Percentiles rank a stretch among this genome's conserved stretches.
These are phyloP conservation scores for Zeugodacus cucurbitae DNA, from an alignment of 1,140 invertebrate genomes.

Conservation along the genomic window DNA sequence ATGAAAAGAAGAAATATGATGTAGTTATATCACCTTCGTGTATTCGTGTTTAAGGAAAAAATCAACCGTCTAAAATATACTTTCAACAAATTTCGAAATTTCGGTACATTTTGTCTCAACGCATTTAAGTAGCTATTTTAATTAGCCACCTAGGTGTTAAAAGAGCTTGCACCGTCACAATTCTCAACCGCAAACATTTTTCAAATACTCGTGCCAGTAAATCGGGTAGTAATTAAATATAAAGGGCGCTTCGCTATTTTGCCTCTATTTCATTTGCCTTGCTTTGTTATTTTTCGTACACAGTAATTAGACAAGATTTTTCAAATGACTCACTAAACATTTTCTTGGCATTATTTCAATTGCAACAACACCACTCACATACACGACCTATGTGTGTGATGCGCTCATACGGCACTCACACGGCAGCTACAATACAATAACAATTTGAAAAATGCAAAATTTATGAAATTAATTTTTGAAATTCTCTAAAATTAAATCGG, in stretches of 20 bases:
- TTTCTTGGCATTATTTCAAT: neutral
- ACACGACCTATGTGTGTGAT: neutral
- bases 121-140: too few species aligned
- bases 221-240: neutral
- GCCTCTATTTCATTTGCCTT: neutral
- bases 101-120: too few species aligned
- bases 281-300: neutral
- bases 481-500: neutral
- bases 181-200: neutral
- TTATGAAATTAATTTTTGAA: neutral
- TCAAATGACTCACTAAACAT: conserved; percentile 35
- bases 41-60: too few species aligned
- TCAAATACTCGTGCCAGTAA: neutral
- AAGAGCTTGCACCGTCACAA: neutral
- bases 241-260: neutral
- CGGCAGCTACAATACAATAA: neutral
- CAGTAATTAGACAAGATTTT: conserved; percentile 10
- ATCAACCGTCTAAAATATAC: too few species aligned
- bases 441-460: neutral
- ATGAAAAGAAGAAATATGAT: too few species aligned
- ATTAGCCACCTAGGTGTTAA: too few species aligned
- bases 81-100: too few species aligned
- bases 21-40: too few species aligned
- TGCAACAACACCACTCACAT: neutral
- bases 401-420: too few species aligned